These are phyloP conservation scores for Nomada flava DNA, from an alignment of 2,888 invertebrate genomes.

Conservation along the genomic window DNA sequence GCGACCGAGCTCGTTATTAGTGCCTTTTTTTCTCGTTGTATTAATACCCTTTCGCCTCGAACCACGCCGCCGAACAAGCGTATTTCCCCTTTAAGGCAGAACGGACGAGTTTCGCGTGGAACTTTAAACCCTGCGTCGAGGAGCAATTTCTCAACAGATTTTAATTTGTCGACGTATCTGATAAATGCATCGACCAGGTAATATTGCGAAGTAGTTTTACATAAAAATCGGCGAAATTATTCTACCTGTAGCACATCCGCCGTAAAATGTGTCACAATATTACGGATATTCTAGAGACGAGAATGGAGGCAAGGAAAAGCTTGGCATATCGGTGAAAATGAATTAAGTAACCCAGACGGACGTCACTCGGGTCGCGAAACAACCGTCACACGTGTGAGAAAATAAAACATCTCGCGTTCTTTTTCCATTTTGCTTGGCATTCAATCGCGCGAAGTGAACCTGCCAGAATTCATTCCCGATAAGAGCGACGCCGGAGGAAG, in stretches of 20 bases:
- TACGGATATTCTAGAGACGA: too few relatives aligned
- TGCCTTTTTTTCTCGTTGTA: neutral
- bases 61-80: neutral
- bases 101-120: slow-evolving; percentile 4
- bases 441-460: slow-evolving; percentile 67
- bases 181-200: neutral
- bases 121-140: slow-evolving; percentile 14
- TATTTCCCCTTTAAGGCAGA: slow-evolving; percentile 48
- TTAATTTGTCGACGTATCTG: neutral
- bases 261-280: too few relatives aligned
- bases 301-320: too few relatives aligned
- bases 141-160: neutral
- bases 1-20: slow-evolving; percentile 10
- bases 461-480: slow-evolving; percentile 69
- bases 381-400: neutral
- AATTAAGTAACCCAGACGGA: neutral
- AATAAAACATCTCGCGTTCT: slow-evolving; percentile 45
- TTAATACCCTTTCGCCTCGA: neutral
- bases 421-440: slow-evolving; percentile 55
- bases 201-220: neutral
- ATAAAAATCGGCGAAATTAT: neutral
- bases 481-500: slow-evolving; percentile 40
- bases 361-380: neutral
- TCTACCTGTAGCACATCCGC: neutral
- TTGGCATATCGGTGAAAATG: too few relatives aligned